These are phyloP conservation scores for Apis dorsata DNA, from an alignment of 1,140 invertebrate species.

Conservation along the genomic window DNA sequence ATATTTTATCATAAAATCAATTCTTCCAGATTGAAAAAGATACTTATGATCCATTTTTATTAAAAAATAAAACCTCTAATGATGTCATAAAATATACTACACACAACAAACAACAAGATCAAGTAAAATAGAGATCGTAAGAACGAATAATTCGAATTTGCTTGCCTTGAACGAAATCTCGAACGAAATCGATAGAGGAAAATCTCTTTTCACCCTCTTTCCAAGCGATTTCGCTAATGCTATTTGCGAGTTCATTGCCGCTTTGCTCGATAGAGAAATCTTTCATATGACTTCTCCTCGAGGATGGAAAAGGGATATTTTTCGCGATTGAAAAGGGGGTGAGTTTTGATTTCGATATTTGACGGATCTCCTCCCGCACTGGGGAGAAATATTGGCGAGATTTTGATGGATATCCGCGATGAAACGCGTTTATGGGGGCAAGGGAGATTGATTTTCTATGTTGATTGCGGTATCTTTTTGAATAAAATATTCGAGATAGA, in stretches of 20 bases:
- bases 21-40: no score
- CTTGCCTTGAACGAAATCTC: neutral
- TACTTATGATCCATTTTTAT: no score
- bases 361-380: neutral
- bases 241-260: constrained; percentile 34
- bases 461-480: neutral
- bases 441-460: neutral
- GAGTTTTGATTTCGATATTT: neutral
- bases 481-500: neutral
- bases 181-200: constrained; percentile 16
- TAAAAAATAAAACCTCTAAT: no score
- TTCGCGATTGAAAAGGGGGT: neutral
- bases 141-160: neutral
- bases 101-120: no score
- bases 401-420: neutral
- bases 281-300: neutral
- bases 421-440: neutral
- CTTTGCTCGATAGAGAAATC: neutral
- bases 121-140: neutral
- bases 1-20: no score
- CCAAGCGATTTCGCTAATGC: constrained; percentile 52
- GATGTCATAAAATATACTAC: no score
- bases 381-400: neutral
- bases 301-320: neutral
- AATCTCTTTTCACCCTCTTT: constrained; percentile 47